Base-by-base conservation (phyloP, 2,113 vertebrate species). In the Galemys pyrenaicus region DNA sequence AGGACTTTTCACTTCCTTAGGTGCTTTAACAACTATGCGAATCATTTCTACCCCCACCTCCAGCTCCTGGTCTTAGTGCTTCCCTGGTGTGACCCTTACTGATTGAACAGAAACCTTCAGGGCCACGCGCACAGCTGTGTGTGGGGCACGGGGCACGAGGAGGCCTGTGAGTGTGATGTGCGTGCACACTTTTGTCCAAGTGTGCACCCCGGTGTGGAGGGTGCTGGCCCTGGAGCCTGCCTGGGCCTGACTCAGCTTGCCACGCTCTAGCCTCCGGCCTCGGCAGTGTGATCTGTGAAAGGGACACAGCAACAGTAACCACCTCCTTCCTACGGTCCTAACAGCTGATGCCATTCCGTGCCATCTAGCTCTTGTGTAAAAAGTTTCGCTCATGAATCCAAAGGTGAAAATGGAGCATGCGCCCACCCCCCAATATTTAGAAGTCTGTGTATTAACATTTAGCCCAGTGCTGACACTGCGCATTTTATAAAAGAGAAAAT, bases 201-300 rank as follows among this genome's bases (percentile, higher is more conserved):
- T 7, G 2, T 37, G 8, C 1, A 37, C 24, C 39, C 15, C n/a
- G 8, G 62, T 5, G 28, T 24, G 16, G 16, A 58, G 68, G 0
- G 0, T 15, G 5, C 0, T n/a, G 41, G 26, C 11, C 39, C 39
- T 26, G 0, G 11, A 3, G 7, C 41, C 8, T 35, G 30, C 22
- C 41, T 92, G 22, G 20, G 54, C 64, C 71, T 49, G 56, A 19
- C 10, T 65, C 46, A 44, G 46, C 64, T 54, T 93, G 7, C 46
- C 62, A 35, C 5, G 1, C 6, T 2, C 62, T 28, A 49, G 35
- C 30, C 32, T 46, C 6, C 3, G 73, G 65, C 19, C 54, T 65
- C 60, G 2, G 26, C 41, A 60, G 82, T 51, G 19, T 83, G 75
- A 44, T 32, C 51, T 44, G 0, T 37, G 28, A 83, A 60, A 71